Percentiles rank a stretch among this genome's conserved stretches.
phyloP scores from a whole-genome alignment of 2,797 vertebrate genomes.

The Anguilla anguilla region DNA sequence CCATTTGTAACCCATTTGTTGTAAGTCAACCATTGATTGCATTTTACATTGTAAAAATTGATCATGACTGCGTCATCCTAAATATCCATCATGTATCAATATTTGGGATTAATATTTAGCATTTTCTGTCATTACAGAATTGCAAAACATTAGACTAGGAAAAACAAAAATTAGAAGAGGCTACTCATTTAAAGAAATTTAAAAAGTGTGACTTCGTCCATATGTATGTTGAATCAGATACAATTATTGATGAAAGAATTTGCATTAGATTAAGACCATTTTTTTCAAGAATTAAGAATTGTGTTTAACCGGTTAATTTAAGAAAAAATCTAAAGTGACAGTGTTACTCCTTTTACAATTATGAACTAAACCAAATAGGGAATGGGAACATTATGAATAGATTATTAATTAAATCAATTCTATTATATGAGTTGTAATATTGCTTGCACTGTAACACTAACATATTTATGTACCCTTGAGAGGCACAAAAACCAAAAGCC shows the following conservation, averaged over 20 bases:
- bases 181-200: too few species aligned
- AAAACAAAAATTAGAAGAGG: too few species aligned
- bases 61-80: too few species aligned
- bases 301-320: neutral
- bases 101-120: too few species aligned
- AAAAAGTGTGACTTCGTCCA: too few species aligned
- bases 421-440: neutral
- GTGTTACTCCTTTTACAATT: too few species aligned
- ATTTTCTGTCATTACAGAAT: too few species aligned
- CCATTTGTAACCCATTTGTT: neutral
- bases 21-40: neutral
- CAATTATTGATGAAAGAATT: too few species aligned
- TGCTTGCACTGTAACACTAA: neutral
- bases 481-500: neutral
- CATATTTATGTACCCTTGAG: neutral
- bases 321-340: neutral
- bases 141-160: too few species aligned
- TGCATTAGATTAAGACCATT: neutral
- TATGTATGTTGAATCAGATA: too few species aligned
- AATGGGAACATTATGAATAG: neutral
- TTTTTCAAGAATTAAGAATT: neutral
- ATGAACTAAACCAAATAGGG: neutral
- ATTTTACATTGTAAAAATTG: neutral
- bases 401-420: too few species aligned
- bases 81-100: too few species aligned